Evolutionary conservation across 2,888 invertebrate species (phyloP), one percentile per base, ranked within the genome.

Genomic region (Cetonia aurata): DNA sequence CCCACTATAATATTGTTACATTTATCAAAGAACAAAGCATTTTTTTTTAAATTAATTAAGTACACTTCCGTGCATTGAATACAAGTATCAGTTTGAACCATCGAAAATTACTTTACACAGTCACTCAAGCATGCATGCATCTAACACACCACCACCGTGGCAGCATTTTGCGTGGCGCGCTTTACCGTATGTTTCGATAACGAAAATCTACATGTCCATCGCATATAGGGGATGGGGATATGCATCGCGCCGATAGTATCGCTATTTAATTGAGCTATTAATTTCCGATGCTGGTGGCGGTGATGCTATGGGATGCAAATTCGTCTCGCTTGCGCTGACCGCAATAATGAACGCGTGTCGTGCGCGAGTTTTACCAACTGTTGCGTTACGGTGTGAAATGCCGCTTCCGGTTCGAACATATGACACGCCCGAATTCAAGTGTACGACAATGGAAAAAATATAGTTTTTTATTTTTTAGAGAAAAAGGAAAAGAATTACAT

Each of bases 251-350:
- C 8, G 53, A 55, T 41, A 41, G 13, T 17, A 55, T 50, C 50
- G 44, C 9, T 31, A 25, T 67, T 67, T 67, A 67, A 67, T 52
- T 55, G 52, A 52, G 52, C 66, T 50, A 66, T 52, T 52, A 67
- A 17, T 15, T 67, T 67, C 13, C 10, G 13, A 17, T 19, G 53
- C 31, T 17, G 12, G 15, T 17, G 31, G n/a, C n/a, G 9, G 19
- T 44, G 53, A 42, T 42, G 46, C 33, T 13, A 37, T 33, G 9
- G 25, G 48, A 60, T 72, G 52, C 66, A 67, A 73, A 74, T 74
- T 74, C 55, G 70, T 70, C 53, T 56, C 72, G 72, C 71, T 55
- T 69, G 70, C 56, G 44, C 55, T 48, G 31, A 48, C 60, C 46
- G 25, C 46, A 60, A 46, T 60, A 52, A 70, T 42, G 44, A 13